phyloP scores from a whole-genome alignment of 2,113 vertebrate genomes.

The Atlantisia rogersi region DNA sequence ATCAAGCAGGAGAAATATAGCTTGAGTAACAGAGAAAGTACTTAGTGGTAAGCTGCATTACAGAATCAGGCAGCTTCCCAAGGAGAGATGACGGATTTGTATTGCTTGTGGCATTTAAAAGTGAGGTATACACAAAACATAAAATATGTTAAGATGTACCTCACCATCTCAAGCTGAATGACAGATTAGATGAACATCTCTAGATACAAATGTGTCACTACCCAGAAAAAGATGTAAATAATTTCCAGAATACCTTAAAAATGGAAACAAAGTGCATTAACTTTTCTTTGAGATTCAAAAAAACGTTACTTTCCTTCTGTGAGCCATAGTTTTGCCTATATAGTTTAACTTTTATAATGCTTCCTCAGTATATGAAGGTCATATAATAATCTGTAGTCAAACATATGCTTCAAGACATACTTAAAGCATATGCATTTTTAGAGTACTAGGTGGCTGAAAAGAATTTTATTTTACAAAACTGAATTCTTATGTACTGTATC shows the following conservation, averaged over 20 bases:
- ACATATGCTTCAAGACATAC: neutral
- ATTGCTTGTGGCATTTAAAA: conserved; percentile 55
- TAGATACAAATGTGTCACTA: neutral
- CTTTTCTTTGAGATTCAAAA: neutral
- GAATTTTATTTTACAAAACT: neutral
- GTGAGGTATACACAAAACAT: neutral
- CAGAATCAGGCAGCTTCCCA: conserved; percentile 72
- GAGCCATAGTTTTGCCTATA: neutral
- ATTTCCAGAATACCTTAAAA: neutral
- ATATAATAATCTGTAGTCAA: neutral
- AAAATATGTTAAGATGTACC: neutral
- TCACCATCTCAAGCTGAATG: neutral
- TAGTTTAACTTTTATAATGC: neutral
- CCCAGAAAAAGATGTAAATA: neutral
- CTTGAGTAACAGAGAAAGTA: conserved; percentile 63
- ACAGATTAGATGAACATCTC: neutral
- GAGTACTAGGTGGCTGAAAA: neutral
- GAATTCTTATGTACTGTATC: neutral
- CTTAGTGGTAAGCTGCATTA: conserved; percentile 65
- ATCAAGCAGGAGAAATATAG: conserved; percentile 61
- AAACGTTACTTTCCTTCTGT: neutral
- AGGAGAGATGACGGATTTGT: conserved; percentile 51
- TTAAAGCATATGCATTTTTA: neutral
- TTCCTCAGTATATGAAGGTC: neutral
- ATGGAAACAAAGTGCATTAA: neutral